These are phyloP conservation scores for Nephila pilipes DNA, from an alignment of 1,140 invertebrate genomes.

Conservation along the genomic window DNA sequence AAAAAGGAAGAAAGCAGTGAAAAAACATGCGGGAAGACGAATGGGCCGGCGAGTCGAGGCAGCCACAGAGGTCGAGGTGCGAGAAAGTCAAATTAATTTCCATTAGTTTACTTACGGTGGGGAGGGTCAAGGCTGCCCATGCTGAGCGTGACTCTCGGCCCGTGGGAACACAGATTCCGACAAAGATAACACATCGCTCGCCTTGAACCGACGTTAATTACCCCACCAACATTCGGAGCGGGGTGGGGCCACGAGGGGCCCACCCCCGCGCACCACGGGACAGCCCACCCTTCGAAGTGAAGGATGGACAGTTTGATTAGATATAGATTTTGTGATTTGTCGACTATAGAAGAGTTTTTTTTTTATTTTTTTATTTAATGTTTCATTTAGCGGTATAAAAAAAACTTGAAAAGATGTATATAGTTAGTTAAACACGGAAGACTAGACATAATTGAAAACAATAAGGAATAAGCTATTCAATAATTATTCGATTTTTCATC, in stretches of 20 bases:
- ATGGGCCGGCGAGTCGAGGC: not conserved
- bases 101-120: constrained; percentile 73
- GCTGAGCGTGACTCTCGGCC: constrained; percentile 69
- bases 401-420: too few relatives aligned
- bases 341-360: not conserved
- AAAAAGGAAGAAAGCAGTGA: not conserved
- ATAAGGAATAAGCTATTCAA: too few relatives aligned
- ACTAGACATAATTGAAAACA: too few relatives aligned
- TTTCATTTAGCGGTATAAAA: too few relatives aligned
- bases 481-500: too few relatives aligned
- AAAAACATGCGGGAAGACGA: not conserved
- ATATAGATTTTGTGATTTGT: not conserved
- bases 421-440: too few relatives aligned
- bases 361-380: too few relatives aligned
- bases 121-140: constrained; percentile 73
- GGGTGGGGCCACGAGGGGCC: not conserved
- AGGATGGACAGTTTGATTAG: not conserved
- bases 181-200: constrained; percentile 60
- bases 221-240: not conserved
- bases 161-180: constrained; percentile 73
- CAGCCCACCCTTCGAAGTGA: too few relatives aligned
- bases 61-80: constrained; percentile 57
- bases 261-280: not conserved
- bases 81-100: constrained; percentile 75
- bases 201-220: constrained; percentile 31